Percentiles rank a stretch among this genome's conserved stretches.
These are phyloP conservation scores for Drosophila cardini DNA, from an alignment of 1,140 invertebrate genomes.

Conservation along the genomic window DNA sequence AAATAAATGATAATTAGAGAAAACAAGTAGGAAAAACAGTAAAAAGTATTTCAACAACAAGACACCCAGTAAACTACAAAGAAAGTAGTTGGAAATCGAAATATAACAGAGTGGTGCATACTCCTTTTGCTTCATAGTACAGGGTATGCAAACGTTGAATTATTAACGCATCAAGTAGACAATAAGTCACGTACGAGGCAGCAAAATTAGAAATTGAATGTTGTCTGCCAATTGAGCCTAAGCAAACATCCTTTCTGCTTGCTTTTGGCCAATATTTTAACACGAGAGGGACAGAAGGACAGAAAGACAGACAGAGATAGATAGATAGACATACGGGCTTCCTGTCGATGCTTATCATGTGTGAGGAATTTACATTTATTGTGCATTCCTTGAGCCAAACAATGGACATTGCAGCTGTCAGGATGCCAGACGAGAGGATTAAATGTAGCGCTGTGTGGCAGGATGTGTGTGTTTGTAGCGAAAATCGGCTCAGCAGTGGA, in stretches of 20 bases:
- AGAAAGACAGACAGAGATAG: too few relatives aligned
- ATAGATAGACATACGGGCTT: constrained; percentile 38
- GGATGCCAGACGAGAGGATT: constrained; percentile 56
- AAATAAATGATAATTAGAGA: constrained; percentile 50
- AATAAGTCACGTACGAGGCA: constrained; percentile 66
- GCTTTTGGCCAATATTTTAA: constrained; percentile 53
- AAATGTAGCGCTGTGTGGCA: constrained; percentile 28
- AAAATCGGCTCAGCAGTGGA: constrained; percentile 22
- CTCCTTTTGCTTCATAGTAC: background rate
- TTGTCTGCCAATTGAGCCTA: constrained; percentile 52
- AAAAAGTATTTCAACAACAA: background rate
- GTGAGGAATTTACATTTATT: constrained; percentile 51
- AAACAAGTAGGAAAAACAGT: constrained; percentile 7
- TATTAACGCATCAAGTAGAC: constrained; percentile 57
- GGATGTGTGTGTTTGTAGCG: constrained; percentile 27
- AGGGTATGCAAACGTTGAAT: constrained; percentile 26
- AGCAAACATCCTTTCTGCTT: constrained; percentile 72
- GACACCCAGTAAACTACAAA: background rate
- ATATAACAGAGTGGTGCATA: background rate
- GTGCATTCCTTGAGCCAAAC: constrained; percentile 36
- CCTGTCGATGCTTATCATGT: constrained; percentile 74
- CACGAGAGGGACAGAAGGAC: background rate
- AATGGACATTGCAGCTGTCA: constrained; percentile 58
- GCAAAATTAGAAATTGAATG: constrained; percentile 18
- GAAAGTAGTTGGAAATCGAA: background rate